Percentiles rank a stretch among this genome's conserved stretches.
Evolutionary conservation across 2,888 invertebrate genomes (phyloP).

Genomic region (Euplagia quadripunctaria): DNA sequence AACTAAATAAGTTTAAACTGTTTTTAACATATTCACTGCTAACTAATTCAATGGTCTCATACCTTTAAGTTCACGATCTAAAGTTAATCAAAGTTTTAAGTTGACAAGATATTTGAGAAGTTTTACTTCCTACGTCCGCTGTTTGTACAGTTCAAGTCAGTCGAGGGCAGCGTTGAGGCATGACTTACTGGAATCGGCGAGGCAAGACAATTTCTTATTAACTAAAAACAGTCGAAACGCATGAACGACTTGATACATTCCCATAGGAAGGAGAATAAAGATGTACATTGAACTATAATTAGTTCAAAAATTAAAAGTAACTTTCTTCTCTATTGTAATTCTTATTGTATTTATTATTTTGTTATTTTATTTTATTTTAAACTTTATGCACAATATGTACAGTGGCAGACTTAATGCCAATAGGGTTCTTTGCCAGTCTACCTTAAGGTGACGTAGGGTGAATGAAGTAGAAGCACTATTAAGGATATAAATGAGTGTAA

Average conservation of each 20-base stretch:
- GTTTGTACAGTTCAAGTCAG: background rate
- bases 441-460: too few relatives aligned
- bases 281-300: background rate
- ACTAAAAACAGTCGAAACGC: constrained; percentile 6
- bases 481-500: too few relatives aligned
- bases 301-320: background rate
- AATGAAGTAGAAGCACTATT: too few relatives aligned
- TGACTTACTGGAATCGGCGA: background rate
- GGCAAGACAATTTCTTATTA: background rate
- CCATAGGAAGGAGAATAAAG: background rate
- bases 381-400: too few relatives aligned
- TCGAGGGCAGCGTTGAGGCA: background rate
- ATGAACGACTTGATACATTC: constrained; percentile 11
- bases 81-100: background rate
- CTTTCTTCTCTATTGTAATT: background rate
- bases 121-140: background rate
- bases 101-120: background rate
- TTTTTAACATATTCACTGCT: too few relatives aligned
- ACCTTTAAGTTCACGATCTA: background rate
- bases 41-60: too few relatives aligned
- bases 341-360: background rate
- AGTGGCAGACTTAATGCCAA: too few relatives aligned
- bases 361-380: too few relatives aligned
- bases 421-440: too few relatives aligned
- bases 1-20: too few relatives aligned